phyloP scores from a whole-genome alignment of 2,113 vertebrate species.

The Bufo bufo region DNA sequence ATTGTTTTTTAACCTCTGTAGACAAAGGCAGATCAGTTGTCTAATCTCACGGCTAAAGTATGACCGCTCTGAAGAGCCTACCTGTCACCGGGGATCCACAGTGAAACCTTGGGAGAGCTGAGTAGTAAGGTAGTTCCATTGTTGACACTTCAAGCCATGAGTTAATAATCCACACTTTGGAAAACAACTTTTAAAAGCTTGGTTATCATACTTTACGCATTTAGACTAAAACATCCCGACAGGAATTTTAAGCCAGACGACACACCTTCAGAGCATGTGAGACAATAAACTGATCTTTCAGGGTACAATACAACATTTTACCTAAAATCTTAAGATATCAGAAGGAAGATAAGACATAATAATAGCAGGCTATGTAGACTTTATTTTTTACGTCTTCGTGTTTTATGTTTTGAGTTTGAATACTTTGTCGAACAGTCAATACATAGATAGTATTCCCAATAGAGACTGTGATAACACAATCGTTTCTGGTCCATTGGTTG shows the following conservation, averaged over 20 bases:
- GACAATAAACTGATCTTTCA: not conserved
- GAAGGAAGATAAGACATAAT: not conserved
- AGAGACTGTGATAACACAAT: not conserved
- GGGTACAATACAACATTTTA: not conserved
- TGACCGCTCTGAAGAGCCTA: not conserved
- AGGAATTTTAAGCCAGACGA: constrained; percentile 7
- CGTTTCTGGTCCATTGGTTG: not conserved
- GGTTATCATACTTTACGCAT: constrained; percentile 4
- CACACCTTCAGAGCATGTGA: not conserved
- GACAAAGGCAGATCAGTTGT: not conserved
- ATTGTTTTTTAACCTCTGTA: not conserved
- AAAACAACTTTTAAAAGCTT: constrained; percentile 24
- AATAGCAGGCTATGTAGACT: not conserved
- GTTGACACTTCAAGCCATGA: constrained; percentile 19
- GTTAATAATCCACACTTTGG: constrained; percentile 32
- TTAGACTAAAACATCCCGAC: constrained; percentile 16
- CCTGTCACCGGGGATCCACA: not conserved
- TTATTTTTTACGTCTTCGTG: not conserved
- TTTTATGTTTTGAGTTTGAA: not conserved
- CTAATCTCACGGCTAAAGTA: not conserved
- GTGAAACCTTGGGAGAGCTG: not conserved
- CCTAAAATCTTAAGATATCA: not conserved
- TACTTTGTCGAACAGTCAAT: not conserved
- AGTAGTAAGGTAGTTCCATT: not conserved
- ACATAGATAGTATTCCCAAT: not conserved